Conservation (phyloP, 2,113 vertebrate species). For the Tamias sibiricus region DNA sequence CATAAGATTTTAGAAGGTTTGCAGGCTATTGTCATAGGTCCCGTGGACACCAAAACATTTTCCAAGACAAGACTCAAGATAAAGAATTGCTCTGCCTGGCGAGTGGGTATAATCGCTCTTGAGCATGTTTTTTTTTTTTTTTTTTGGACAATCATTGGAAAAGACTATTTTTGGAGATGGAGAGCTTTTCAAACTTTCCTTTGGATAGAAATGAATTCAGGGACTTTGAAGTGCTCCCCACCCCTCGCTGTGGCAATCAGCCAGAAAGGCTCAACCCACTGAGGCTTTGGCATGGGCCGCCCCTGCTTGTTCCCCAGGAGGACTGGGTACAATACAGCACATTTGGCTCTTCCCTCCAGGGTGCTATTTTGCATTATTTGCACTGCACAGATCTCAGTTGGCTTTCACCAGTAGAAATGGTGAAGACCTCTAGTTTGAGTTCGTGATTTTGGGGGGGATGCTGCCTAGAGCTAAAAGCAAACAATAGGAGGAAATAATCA, state of each 20-base stretch:
- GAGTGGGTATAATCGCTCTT: conserved; percentile 40
- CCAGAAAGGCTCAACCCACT: not conserved
- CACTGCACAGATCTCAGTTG: conserved; percentile 63
- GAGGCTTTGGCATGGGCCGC: not conserved
- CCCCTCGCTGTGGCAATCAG: not conserved
- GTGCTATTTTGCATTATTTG: conserved; percentile 22
- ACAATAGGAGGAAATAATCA: not conserved
- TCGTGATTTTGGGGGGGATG: not conserved
- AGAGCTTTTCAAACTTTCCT: conserved; percentile 58
- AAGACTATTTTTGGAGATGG: conserved; percentile 70
- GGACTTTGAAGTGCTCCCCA: not conserved
- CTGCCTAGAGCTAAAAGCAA: not conserved
- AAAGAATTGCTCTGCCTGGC: conserved; percentile 63
- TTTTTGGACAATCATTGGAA: conserved; percentile 59
- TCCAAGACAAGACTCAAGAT: conserved; percentile 72
- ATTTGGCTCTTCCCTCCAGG: not conserved
- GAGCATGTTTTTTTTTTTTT: too few relatives aligned
- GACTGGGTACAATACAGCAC: not conserved
- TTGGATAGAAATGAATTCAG: not conserved
- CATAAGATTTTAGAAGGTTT: not conserved
- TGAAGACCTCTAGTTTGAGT: conserved; percentile 8
- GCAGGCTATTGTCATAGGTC: conserved; percentile 57
- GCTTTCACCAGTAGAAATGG: conserved; percentile 58
- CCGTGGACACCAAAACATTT: conserved; percentile 65
- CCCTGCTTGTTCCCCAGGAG: not conserved